Evolutionary conservation across 2,113 vertebrate genomes (phyloP).

Genomic region (Craseonycteris thonglongyai): DNA sequence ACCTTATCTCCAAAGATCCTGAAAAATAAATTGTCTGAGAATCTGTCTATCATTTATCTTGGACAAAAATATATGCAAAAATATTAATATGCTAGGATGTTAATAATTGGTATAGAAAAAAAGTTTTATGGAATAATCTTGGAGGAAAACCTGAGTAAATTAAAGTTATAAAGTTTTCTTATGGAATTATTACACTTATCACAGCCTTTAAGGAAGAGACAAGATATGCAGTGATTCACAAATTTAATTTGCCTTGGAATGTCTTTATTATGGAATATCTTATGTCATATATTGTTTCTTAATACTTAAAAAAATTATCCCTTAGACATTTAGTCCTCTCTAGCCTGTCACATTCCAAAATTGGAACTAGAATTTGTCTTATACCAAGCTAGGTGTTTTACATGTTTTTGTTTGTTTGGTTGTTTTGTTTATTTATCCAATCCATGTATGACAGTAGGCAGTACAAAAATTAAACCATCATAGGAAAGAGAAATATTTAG

Average conservation of each 20-base stretch:
- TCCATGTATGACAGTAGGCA: neutral
- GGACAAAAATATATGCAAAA: neutral
- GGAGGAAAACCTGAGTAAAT: neutral
- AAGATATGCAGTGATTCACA: neutral
- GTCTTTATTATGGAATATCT: neutral
- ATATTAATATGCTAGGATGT: neutral
- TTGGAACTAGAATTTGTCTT: neutral
- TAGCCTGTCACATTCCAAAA: neutral
- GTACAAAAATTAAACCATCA: neutral
- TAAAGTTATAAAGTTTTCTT: neutral
- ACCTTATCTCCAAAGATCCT: neutral
- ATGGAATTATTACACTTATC: neutral
- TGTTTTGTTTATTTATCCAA: neutral
- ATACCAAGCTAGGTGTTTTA: neutral
- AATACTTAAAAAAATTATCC: neutral
- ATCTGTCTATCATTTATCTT: neutral
- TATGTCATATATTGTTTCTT: neutral
- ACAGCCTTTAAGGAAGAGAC: neutral
- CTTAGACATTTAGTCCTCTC: neutral
- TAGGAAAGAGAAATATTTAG: neutral
- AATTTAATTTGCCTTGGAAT: too few species aligned
- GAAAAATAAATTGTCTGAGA: neutral
- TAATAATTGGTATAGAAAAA: neutral
- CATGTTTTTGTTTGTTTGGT: too few species aligned
- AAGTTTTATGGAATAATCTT: neutral